phyloP scores from a whole-genome alignment of 92 coral and sea anemone genomes.

The Ricordea florida region DNA sequence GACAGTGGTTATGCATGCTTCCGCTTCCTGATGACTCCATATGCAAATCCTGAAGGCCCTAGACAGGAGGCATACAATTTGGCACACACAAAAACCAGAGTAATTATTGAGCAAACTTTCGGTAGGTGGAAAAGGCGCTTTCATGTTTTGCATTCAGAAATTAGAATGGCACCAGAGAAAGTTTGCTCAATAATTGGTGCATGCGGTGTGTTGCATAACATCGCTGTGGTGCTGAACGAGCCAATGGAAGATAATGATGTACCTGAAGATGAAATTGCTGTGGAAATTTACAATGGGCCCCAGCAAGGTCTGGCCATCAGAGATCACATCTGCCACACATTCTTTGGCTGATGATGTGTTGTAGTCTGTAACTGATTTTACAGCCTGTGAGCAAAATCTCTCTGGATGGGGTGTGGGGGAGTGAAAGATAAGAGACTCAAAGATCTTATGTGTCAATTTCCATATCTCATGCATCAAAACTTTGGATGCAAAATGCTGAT shows the following conservation, averaged over 20 bases:
- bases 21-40: constrained; percentile 56
- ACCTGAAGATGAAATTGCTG: constrained; percentile 20
- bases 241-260: constrained; percentile 38
- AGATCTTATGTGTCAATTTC: too few species aligned
- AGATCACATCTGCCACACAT: too few species aligned
- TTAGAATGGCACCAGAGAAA: constrained; percentile 48
- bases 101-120: constrained; percentile 57
- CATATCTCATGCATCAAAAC: too few species aligned
- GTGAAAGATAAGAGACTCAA: too few species aligned
- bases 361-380: too few species aligned
- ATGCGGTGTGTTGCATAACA: constrained; percentile 60
- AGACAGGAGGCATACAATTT: constrained; percentile 26
- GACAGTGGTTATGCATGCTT: constrained; percentile 53
- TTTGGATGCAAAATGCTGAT: too few species aligned
- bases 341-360: too few species aligned
- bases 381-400: too few species aligned
- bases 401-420: too few species aligned
- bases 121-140: constrained; percentile 58
- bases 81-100: constrained; percentile 53
- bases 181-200: constrained; percentile 48
- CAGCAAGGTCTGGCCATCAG: constrained; percentile 42
- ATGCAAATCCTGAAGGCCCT: background rate
- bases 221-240: constrained; percentile 54
- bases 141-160: constrained; percentile 61
- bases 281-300: constrained; percentile 38